phyloP scores from a whole-genome alignment of 1,140 invertebrate genomes.

The Procambarus virginalis region DNA sequence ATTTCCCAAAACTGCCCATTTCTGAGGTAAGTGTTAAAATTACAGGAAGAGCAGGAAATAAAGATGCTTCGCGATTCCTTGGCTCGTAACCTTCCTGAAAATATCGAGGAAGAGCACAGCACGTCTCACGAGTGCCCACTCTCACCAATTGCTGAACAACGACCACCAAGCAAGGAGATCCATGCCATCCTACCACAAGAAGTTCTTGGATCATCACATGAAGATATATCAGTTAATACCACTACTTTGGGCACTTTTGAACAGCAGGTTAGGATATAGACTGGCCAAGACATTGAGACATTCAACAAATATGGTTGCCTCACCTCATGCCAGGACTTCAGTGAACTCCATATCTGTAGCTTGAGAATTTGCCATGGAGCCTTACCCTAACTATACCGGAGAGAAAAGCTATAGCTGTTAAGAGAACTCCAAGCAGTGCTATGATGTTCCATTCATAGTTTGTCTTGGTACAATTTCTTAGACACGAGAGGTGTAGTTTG shows the following conservation, averaged over 20 bases:
- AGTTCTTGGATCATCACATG: slow-evolving; percentile 57
- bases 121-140: slow-evolving; percentile 10
- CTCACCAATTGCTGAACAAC: background rate
- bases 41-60: slow-evolving; percentile 63
- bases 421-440: background rate
- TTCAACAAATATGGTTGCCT: background rate
- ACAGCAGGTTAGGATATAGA: slow-evolving; percentile 47
- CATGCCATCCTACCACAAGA: slow-evolving; percentile 57
- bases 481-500: background rate
- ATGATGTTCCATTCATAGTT: background rate
- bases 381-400: background rate
- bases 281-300: background rate
- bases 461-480: background rate
- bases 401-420: background rate
- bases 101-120: slow-evolving; percentile 12
- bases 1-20: background rate
- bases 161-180: slow-evolving; percentile 46
- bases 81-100: slow-evolving; percentile 40
- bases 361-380: background rate
- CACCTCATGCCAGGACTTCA: background rate
- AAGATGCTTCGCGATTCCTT: slow-evolving; percentile 55
- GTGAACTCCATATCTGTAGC: background rate
- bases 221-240: slow-evolving; percentile 12
- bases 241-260: slow-evolving; percentile 4
- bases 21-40: slow-evolving; percentile 39